Base-by-base conservation (phyloP, 92 coral and sea anemone species). In the Porites evermanni region DNA sequence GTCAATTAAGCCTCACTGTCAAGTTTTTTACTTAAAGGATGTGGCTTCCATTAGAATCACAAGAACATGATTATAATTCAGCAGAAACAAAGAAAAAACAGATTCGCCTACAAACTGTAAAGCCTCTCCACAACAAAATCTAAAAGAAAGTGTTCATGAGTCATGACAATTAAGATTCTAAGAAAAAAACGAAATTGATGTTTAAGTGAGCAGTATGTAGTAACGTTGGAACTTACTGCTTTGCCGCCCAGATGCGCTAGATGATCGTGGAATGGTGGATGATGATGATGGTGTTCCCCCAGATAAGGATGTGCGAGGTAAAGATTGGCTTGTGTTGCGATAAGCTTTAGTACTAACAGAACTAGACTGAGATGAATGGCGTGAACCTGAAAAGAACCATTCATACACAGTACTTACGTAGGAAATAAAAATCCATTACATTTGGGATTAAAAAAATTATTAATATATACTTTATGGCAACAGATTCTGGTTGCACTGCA, bases 261-360 rank as follows among this genome's bases (percentile, higher is more conserved):
- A 89, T 17, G 93, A 87, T 58, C 99, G 91, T 7, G 98, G 98
- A 79, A 96, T 71, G 23, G 96, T 96, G 24, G 98, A 88, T 29
- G 95, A 77, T 1, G 88, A 89, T 53, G 91, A 78, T 68, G 79
- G 83, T 0, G 91, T 83, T 11, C 53, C 88, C 53, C 89, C 84
- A 10, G 94, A 81, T 19, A 83, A 91, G 1, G 89, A 89, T 16
- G 89, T 78, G 51, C 98, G 98, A 29, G 98, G 98, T 54, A 94
- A 86, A 2, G 98, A 94, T 79, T 93, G 94, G 72, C 94, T 90
- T 4, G 96, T 89, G 75, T 78, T 58, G 74, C 92, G 81, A 69
- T 91, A 79, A 59, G 98, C 91, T 87, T 91, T 88, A 50, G 92
- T 64, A 51, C 89, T 91, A 50, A 84, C 72, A 29, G 94, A 91